Conservation (phyloP, 2,888 invertebrate species). For the Caenorhabditis wallacei region DNA sequence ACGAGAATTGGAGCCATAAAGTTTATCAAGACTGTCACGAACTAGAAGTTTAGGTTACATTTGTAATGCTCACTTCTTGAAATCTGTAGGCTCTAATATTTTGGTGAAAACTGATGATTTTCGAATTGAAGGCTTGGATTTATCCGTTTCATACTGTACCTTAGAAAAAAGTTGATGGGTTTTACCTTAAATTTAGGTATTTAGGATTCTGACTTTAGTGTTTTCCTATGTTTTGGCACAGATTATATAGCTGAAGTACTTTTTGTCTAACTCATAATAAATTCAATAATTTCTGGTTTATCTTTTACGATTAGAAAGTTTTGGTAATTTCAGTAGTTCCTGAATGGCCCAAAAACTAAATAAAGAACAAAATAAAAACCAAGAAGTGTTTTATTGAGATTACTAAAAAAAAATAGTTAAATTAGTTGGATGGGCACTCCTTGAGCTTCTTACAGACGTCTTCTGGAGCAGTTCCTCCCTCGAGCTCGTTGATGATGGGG, state of each 20-base stretch:
- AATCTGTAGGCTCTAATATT: no score
- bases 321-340: no score
- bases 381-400: neutral
- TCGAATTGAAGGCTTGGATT: neutral
- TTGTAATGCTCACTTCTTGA: neutral
- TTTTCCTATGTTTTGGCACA: no score
- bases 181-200: no score
- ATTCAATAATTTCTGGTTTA: no score
- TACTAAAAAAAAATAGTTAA: neutral
- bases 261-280: no score
- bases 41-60: neutral
- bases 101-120: no score
- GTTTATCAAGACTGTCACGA: conserved; percentile 2
- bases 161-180: no score
- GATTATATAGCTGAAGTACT: no score
- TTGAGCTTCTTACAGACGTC: conserved; percentile 70
- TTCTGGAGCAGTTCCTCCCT: conserved; percentile 72
- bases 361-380: neutral
- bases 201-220: no score
- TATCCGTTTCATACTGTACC: no score
- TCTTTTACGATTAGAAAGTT: no score
- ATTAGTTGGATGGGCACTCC: conserved; percentile 45
- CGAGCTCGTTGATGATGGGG: conserved; percentile 71
- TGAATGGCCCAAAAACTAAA: neutral
- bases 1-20: neutral